phyloP scores from a whole-genome alignment of 2,888 invertebrate species.

The Chrysopilus asiliformis region DNA sequence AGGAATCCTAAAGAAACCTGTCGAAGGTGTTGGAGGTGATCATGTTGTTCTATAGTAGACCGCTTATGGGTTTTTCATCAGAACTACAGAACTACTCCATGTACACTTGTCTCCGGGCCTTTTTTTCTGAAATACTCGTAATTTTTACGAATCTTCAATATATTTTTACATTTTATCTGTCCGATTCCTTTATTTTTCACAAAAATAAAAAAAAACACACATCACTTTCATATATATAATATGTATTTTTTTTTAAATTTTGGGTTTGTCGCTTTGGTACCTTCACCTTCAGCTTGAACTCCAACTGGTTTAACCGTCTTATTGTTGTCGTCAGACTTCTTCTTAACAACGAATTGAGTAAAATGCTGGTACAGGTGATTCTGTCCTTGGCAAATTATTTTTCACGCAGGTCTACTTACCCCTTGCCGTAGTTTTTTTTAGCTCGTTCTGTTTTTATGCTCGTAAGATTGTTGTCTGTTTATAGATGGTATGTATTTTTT shows the following conservation, averaged over 20 bases:
- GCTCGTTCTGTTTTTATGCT: too few species aligned
- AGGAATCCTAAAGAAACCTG: constrained; percentile 23
- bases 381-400: constrained; percentile 14
- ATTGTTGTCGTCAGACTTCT: constrained; percentile 7
- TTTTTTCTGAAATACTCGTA: too few species aligned
- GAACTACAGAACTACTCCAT: constrained; percentile 8
- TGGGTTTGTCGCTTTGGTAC: too few species aligned
- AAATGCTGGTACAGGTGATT: constrained; percentile 15
- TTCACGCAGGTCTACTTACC: constrained; percentile 1
- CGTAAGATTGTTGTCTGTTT: too few species aligned
- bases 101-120: constrained; percentile 9
- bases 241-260: too few species aligned
- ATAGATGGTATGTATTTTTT: too few species aligned
- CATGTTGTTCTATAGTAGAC: constrained; percentile 23
- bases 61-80: constrained; percentile 16
- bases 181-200: too few species aligned
- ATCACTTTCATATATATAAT: too few species aligned
- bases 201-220: too few species aligned
- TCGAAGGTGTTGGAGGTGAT: constrained; percentile 37
- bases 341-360: constrained; percentile 2
- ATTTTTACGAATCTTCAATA: too few species aligned
- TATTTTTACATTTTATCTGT: too few species aligned
- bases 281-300: too few species aligned
- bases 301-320: constrained; percentile 12
- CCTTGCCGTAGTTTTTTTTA: not conserved